A percentile compares a stretch with the other conserved stretches of the same genome.
Evolutionary conservation across 92 coral and sea anemone species (phyloP).

Genomic region (Heliopora coerulea): DNA sequence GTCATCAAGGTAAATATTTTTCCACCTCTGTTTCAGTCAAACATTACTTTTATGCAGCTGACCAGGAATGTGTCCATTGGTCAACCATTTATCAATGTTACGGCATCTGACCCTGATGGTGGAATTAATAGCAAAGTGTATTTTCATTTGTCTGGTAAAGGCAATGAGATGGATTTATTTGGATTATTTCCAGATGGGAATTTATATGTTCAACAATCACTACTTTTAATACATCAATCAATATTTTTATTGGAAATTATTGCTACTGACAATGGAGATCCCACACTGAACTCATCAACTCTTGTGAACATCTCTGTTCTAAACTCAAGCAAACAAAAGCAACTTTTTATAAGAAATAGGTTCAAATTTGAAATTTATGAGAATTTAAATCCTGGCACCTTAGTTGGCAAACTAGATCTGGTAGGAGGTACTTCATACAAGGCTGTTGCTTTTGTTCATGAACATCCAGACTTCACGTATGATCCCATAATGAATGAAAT

Average conservation of each 20-base stretch:
- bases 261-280: constrained; percentile 73
- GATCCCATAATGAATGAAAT: constrained; percentile 65
- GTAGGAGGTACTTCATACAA: constrained; percentile 60
- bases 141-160: constrained; percentile 54
- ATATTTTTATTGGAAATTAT: constrained; percentile 57
- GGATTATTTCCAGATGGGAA: constrained; percentile 83
- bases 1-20: constrained; percentile 64
- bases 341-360: constrained; percentile 68
- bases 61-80: constrained; percentile 61
- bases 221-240: constrained; percentile 60
- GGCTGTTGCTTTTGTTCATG: constrained; percentile 54
- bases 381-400: constrained; percentile 69
- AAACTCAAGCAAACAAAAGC: constrained; percentile 64
- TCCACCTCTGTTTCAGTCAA: constrained; percentile 64
- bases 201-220: constrained; percentile 69
- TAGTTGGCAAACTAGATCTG: constrained; percentile 63
- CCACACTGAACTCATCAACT: constrained; percentile 64
- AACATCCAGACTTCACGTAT: constrained; percentile 61
- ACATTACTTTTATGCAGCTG: constrained; percentile 61
- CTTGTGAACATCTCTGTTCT: constrained; percentile 63
- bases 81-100: constrained; percentile 60
- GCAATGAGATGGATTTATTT: constrained; percentile 74
- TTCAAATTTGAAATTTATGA: constrained; percentile 69
- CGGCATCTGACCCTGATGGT: constrained; percentile 73
- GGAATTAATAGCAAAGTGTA: constrained; percentile 65